Evolutionary conservation across 1,140 invertebrate species (phyloP), one percentile per base, ranked within the genome.

Genomic region (Vollenhovia emeryi): DNA sequence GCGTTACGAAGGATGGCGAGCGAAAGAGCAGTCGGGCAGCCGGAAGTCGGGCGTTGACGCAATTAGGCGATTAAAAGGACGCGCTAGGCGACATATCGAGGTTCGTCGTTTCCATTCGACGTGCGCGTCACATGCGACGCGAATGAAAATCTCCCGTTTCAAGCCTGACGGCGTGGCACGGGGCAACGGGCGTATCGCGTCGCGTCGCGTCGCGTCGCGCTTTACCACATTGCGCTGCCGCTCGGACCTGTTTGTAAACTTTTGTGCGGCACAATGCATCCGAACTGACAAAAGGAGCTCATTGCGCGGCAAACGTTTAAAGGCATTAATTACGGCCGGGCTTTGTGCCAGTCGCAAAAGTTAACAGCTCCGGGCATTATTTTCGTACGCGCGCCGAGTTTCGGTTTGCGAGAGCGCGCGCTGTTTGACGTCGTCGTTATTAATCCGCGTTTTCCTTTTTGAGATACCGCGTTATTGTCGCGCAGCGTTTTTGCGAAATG

Each of bases 261-360:
- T 89, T 89, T 87, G 87, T 75, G 68, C 66, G 18, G 69, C n/a
- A 78, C 85, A 89, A 89, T 89, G 79, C 60, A 69, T 30, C 48
- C 66, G 59, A n/a, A 83, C 73, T 68, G 85, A 89, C 87, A 89
- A 89, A 89, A 84, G 87, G 85, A 89, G 87, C 74, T 83, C 83
- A 69, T 45, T 74, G 78, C 60, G 57, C 40, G 75, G 43, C 43
- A 60, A 69, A 33, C 87, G 84, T 89, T 89, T 89, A 89, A 89
- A 89, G 86, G 85, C 84, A 84, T 89, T 89, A 89, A 89, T 89
- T 89, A 89, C 87, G 66, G 45, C 55, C 52, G 68, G 74, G 87
- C 86, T 89, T 89, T 89, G 87, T 89, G 55, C 60, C 52, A 27
- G 59, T 76, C 71, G 78, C 85, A 74, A 84, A 89, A 84, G 84